A percentile compares a stretch with the other conserved stretches of the same genome.
phyloP scores from a whole-genome alignment of 2,888 invertebrate species.

The Thysanoteuthis rhombus region DNA sequence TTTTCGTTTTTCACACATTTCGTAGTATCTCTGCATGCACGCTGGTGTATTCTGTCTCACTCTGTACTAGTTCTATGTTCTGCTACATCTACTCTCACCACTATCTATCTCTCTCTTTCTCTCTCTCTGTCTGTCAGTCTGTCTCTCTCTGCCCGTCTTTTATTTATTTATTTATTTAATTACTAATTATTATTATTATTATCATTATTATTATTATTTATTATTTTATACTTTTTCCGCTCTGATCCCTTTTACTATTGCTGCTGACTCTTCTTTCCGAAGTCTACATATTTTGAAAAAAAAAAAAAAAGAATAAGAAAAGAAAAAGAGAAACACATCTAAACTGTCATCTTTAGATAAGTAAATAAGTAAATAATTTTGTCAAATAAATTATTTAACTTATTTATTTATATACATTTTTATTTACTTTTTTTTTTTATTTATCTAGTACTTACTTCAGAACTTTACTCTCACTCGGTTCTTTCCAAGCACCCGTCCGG shows the following conservation, averaged over 20 bases:
- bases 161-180: conserved; percentile 12
- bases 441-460: not conserved
- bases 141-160: conserved; percentile 17
- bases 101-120: conserved; percentile 29
- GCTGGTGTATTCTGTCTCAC: conserved; percentile 30
- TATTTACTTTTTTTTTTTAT: too few relatives aligned
- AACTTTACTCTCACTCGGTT: not conserved
- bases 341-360: not conserved
- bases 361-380: not conserved
- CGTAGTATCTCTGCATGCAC: conserved; percentile 29
- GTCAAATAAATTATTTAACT: not conserved
- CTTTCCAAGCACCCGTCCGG: not conserved
- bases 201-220: not conserved
- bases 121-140: conserved; percentile 14
- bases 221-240: not conserved
- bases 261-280: not conserved
- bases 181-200: not conserved
- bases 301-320: too few relatives aligned
- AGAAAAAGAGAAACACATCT: not conserved
- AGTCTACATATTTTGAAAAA: not conserved
- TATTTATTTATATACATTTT: not conserved
- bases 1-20: conserved; percentile 30
- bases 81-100: conserved; percentile 26
- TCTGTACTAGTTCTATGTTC: conserved; percentile 30
- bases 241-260: not conserved